phyloP scores from a whole-genome alignment of 2,113 vertebrate genomes.

The Pitta sordida region DNA sequence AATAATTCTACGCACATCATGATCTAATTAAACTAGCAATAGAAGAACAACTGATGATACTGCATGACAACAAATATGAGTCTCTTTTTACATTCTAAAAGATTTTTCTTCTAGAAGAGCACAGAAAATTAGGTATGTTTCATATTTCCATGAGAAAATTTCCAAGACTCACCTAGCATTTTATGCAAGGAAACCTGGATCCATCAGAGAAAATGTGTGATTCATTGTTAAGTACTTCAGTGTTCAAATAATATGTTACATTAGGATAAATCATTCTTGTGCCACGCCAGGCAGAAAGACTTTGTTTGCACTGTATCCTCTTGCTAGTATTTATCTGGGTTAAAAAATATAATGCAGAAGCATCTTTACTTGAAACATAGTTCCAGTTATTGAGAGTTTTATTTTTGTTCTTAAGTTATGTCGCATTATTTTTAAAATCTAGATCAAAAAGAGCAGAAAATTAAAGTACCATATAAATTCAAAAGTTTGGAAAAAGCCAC shows the following conservation, averaged over 20 bases:
- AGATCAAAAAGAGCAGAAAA: not conserved
- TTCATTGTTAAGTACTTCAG: not conserved
- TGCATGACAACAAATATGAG: not conserved
- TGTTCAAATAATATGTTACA: not conserved
- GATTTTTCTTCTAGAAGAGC: not conserved
- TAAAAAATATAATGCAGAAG: not conserved
- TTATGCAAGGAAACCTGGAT: not conserved
- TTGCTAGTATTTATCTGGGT: not conserved
- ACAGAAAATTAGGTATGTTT: not conserved
- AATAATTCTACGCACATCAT: not conserved
- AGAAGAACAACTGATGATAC: not conserved
- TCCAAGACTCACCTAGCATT: not conserved
- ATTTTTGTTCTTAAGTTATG: not conserved
- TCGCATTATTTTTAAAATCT: not conserved
- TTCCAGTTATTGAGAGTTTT: not conserved
- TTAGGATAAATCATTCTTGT: not conserved
- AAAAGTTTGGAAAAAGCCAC: not conserved
- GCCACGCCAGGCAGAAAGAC: not conserved
- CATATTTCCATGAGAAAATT: not conserved
- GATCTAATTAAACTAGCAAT: not conserved
- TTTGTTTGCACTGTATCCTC: not conserved
- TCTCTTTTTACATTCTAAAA: not conserved
- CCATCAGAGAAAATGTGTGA: not conserved
- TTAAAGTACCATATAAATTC: not conserved
- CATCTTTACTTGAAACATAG: not conserved